Evolutionary conservation across 1,140 invertebrate species (phyloP), one percentile per base, ranked within the genome.

Genomic region (Gryon sp.): DNA sequence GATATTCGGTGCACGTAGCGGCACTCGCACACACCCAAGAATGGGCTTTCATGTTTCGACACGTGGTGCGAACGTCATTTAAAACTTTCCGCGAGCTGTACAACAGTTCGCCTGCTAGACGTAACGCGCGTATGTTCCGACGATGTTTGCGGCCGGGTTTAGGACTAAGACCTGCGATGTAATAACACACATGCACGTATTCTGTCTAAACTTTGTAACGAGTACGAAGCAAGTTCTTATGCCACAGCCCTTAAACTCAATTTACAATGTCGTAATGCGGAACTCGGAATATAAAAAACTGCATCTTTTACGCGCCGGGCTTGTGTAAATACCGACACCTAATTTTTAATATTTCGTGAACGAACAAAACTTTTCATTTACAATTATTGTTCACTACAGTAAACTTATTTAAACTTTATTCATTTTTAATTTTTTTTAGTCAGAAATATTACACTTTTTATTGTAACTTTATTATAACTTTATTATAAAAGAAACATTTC

Each of bases 101-200:
- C 50, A 43, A 43, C 69, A n/a, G 57, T 45, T 74, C 34, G 53
- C 55, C 41, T 50, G 40, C 63, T 50, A 70, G 55, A 69, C 43
- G 55, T 69, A 73, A 76, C 60, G 65, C 65, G 78, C 55, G 69
- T 77, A 76, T 75, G 74, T 57, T 74, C 65, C 43, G 65, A 50
- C 59, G 65, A 77, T 80, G 78, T 80, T 80, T 80, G 78, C 65
- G 75, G 62, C 50, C 43, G 59, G 63, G 69, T 76, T 80, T 77
- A 80, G 75, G 69, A 66, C 78, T 80, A 77, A 80, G 62, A 76
- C 69, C 75, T 30, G 55, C 63, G 65, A 77, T 66, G 69, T 80
- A 80, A 77, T 74, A 80, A 74, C 69, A 77, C 75, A 73, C 69
- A 80, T 77, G 74, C 74, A 80, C 78, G 73, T 79, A 70, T 55